Base-by-base conservation (phyloP, 2,888 invertebrate species). In the Cantharis rustica region DNA sequence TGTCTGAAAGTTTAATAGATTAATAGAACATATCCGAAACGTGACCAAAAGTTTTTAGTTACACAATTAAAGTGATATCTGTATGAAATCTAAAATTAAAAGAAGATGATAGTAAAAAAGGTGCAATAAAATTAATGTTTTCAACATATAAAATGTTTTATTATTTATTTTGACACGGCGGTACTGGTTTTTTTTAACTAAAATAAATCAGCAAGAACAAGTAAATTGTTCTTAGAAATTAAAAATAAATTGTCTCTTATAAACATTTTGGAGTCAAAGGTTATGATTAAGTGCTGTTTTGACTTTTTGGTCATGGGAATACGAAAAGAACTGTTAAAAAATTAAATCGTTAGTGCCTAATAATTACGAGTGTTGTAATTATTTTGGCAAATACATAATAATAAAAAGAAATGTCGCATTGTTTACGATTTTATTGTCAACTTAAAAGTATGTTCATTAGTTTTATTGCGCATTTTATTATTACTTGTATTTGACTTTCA, bases 191-290 rank as follows among this genome's bases (percentile, higher is more conserved):
- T 72, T n/a, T 68, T 69, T 26, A 20, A 31, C 13, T 63, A 66
- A n/a, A 74, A 77, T 77, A 77, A 77, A 77, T 77, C 77, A 77
- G 69, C 71, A 26, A 69, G 69, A 75, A 77, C 77, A 74, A 74
- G 77, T 77, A 77, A 77, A 77, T 77, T 77, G 77, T 77, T 77
- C 77, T 77, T 72, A 74, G 77, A 77, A 77, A 77, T 75, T 71
- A 75, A 75, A 75, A 69, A 71, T 71, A 71, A 75, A 75, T 68
- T 68, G 71, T 69, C 63, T 66, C 71, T 73, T 73, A 76, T 73
- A 76, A 76, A 76, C 47, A 76, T 76, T 76, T 77, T 75, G 69
- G 62, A 77, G 77, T 77, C 77, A 77, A 77, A 77, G 23, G 77
- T 74, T 77, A 74, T 72, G 74, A 74, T 74, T 74, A 74, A 69